Evolutionary conservation across 2,797 vertebrate species (phyloP).

Genomic region (Acipenser oxyrinchus): DNA sequence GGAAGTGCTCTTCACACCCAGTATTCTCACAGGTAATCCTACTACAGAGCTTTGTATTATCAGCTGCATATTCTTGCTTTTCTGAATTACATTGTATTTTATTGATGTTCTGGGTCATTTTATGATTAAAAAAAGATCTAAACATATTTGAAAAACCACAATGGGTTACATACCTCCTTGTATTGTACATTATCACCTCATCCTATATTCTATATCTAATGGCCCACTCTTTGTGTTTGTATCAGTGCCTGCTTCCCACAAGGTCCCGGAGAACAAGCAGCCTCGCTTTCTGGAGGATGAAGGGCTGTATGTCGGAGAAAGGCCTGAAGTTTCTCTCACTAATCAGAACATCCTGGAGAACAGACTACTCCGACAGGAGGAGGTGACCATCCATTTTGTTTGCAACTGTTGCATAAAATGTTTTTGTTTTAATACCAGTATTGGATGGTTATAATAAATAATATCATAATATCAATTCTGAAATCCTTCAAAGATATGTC

Average conservation of each 20-base stretch:
- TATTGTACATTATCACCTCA: background rate
- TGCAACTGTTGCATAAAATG: too few relatives aligned
- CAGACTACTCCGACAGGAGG: conserved; percentile 73
- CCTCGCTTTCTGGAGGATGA: conserved; percentile 89
- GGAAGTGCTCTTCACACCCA: conserved; percentile 77
- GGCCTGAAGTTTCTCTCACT: conserved; percentile 60
- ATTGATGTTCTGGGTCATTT: background rate
- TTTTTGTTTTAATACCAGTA: too few relatives aligned
- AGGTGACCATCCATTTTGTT: conserved; percentile 47
- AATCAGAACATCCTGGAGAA: conserved; percentile 89
- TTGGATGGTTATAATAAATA: too few relatives aligned
- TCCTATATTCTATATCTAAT: background rate
- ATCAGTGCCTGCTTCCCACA: conserved; percentile 71
- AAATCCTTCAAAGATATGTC: too few relatives aligned
- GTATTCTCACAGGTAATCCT: conserved; percentile 61
- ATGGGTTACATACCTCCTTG: background rate
- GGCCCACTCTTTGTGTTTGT: background rate
- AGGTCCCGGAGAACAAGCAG: conserved; percentile 76
- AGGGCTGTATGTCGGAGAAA: conserved; percentile 83
- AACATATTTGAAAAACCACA: background rate
- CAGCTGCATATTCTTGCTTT: too few relatives aligned
- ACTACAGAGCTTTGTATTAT: too few relatives aligned
- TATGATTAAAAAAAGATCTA: background rate
- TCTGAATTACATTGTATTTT: background rate
- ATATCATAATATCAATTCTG: too few relatives aligned